A percentile compares a stretch with the other conserved stretches of the same genome.
phyloP scores from a whole-genome alignment of 2,797 vertebrate genomes.

The Chelon labrosus region DNA sequence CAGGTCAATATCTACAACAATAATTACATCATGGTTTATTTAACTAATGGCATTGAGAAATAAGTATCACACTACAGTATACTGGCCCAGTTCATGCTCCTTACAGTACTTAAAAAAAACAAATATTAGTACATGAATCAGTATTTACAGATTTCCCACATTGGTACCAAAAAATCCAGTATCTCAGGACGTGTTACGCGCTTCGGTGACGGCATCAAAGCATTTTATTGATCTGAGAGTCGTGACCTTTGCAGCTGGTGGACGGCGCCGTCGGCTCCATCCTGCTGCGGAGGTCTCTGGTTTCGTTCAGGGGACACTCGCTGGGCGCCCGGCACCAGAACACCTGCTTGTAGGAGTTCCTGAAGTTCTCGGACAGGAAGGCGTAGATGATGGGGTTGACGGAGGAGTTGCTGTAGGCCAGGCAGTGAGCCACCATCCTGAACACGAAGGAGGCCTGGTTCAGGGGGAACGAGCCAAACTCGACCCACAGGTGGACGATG shows the following conservation, averaged over 20 bases:
- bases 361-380: slow-evolving; percentile 96
- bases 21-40: no score
- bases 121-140: neutral
- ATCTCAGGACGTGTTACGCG: no score
- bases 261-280: slow-evolving; percentile 86
- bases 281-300: slow-evolving; percentile 86
- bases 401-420: slow-evolving; percentile 97
- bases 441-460: slow-evolving; percentile 94
- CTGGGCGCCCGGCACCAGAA: slow-evolving; percentile 86
- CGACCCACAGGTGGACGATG: slow-evolving; percentile 93
- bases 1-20: no score
- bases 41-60: no score
- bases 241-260: slow-evolving; percentile 79
- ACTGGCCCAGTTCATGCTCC: neutral
- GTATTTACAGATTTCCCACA: neutral
- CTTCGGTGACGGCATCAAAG: slow-evolving; percentile 26
- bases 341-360: slow-evolving; percentile 95
- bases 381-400: slow-evolving; percentile 97
- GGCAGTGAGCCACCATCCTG: slow-evolving; percentile 91
- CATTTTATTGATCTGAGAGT: slow-evolving; percentile 63
- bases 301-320: slow-evolving; percentile 79
- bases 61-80: no score
- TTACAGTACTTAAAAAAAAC: neutral
- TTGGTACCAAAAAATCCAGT: neutral
- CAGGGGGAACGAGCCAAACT: slow-evolving; percentile 94